phyloP scores from a whole-genome alignment of 2,888 invertebrate species.

The Lissonota sp. region DNA sequence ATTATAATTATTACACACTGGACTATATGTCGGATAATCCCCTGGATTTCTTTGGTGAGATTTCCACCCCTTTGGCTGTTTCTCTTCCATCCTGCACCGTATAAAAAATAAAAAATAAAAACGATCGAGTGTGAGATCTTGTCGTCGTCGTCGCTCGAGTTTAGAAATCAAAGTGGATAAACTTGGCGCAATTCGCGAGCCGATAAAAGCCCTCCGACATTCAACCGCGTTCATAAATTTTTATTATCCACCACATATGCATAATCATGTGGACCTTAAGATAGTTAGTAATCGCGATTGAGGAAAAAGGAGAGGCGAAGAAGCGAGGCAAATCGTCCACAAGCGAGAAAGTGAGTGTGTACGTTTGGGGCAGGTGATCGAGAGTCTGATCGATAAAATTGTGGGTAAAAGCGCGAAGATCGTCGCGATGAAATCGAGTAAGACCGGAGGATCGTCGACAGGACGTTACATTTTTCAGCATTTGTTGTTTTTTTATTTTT shows the following conservation, averaged over 20 bases:
- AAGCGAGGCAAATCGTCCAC: constrained; percentile 48
- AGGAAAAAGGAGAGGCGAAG: constrained; percentile 35
- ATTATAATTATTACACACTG: too few relatives aligned
- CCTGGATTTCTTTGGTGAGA: too few relatives aligned
- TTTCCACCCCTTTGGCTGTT: too few relatives aligned
- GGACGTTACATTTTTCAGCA: constrained; percentile 14
- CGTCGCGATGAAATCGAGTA: constrained; percentile 18
- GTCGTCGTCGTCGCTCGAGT: constrained; percentile 27
- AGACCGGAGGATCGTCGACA: constrained; percentile 31
- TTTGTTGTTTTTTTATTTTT: constrained; percentile 16
- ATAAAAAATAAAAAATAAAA: too few relatives aligned
- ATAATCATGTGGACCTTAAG: constrained; percentile 11
- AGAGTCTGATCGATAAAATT: constrained; percentile 58
- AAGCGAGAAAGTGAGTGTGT: not conserved
- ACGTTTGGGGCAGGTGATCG: constrained; percentile 45
- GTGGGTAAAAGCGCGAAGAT: not conserved
- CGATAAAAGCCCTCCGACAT: constrained; percentile 44
- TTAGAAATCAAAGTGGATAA: constrained; percentile 24
- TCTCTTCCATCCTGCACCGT: too few relatives aligned
- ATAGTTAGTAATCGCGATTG: constrained; percentile 43
- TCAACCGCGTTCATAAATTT: constrained; percentile 9
- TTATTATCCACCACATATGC: constrained; percentile 17
- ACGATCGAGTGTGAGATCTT: not conserved
- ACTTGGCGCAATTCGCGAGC: constrained; percentile 13
- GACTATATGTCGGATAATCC: too few relatives aligned